phyloP scores from a whole-genome alignment of 2,113 vertebrate species.

The Perca schrenkii region DNA sequence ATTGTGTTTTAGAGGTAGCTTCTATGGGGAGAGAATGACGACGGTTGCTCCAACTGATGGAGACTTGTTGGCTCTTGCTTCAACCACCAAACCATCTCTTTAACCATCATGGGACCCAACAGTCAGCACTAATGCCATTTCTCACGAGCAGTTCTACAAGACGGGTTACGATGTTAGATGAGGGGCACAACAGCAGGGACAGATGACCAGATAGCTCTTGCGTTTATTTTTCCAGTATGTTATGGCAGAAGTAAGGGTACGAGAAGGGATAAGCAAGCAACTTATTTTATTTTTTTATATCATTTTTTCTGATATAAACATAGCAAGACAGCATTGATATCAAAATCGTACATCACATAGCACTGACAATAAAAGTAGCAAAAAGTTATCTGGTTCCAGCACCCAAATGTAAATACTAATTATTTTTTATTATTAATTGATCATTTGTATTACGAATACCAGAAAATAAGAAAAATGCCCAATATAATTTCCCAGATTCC shows the following conservation, averaged over 20 bases:
- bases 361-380: background rate
- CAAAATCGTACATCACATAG: background rate
- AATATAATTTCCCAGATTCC: background rate
- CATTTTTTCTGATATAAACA: background rate
- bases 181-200: background rate
- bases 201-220: background rate
- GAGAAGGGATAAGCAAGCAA: background rate
- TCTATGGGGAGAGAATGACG: background rate
- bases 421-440: background rate
- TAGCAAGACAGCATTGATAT: background rate
- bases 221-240: background rate
- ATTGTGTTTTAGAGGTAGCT: slow-evolving; percentile 14
- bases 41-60: slow-evolving; percentile 7
- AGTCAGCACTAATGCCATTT: slow-evolving; percentile 28
- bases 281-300: no score
- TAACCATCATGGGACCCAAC: slow-evolving; percentile 12
- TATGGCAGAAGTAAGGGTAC: background rate
- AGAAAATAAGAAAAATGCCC: background rate
- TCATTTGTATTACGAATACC: background rate
- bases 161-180: background rate
- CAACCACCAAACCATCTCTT: slow-evolving; percentile 3
- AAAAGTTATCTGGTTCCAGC: background rate
- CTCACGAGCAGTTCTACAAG: slow-evolving; percentile 2
- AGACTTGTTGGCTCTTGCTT: slow-evolving; percentile 30
- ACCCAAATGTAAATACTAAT: background rate